Conservation (phyloP, 1,140 invertebrate genomes). For the Zaprionus taronus region DNA sequence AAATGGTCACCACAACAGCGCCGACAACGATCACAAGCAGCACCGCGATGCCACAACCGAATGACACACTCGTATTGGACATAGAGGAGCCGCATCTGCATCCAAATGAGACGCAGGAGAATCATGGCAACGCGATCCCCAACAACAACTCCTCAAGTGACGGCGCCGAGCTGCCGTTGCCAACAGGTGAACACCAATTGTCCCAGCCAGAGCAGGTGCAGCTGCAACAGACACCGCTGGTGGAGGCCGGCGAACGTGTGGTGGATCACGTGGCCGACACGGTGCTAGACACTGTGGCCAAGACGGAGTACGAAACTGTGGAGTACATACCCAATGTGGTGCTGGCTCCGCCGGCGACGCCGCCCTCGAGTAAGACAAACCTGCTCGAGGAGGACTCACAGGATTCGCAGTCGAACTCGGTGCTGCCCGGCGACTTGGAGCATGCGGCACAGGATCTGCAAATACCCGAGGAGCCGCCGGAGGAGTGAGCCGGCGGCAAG, state of each 20-base stretch:
- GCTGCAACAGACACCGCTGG: not conserved
- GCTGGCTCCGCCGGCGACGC: constrained; percentile 46
- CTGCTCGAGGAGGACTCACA: constrained; percentile 68
- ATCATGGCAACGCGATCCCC: constrained; percentile 32
- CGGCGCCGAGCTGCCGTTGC: not conserved
- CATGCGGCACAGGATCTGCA: constrained; percentile 78
- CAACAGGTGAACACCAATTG: constrained; percentile 9
- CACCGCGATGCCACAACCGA: constrained; percentile 64
- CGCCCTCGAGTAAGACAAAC: constrained; percentile 63
- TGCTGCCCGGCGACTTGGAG: constrained; percentile 50
- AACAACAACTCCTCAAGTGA: constrained; percentile 1
- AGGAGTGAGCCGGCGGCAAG: constrained; percentile 51
- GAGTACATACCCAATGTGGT: constrained; percentile 77
- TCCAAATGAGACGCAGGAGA: constrained; percentile 20
- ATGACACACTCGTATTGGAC: constrained; percentile 68
- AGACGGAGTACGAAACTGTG: constrained; percentile 78
- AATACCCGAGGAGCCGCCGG: constrained; percentile 81
- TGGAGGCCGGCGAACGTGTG: not conserved
- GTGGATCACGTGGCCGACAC: constrained; percentile 56
- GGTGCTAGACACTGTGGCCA: constrained; percentile 66
- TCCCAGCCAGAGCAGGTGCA: constrained; percentile 23
- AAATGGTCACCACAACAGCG: constrained; percentile 60
- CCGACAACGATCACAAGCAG: constrained; percentile 67
- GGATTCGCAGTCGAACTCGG: constrained; percentile 74
- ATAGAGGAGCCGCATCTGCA: constrained; percentile 60